phyloP scores from a whole-genome alignment of 2,113 vertebrate genomes.

The Aramus guarauna region DNA sequence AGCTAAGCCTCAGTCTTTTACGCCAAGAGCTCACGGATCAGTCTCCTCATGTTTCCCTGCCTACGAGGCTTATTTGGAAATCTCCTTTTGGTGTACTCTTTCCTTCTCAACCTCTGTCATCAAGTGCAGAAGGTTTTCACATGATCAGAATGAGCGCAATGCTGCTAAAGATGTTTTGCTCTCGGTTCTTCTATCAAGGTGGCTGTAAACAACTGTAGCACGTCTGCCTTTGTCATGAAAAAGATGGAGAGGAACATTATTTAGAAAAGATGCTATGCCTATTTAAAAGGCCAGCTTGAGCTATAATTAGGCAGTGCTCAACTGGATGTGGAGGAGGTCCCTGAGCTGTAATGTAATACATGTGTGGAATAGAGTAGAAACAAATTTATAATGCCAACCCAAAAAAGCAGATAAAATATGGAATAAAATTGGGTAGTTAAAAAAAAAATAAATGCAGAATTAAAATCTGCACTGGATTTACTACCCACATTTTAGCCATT shows the following conservation, averaged over 20 bases:
- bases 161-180: neutral
- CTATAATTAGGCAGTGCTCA: constrained; percentile 20
- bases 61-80: neutral
- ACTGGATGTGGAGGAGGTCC: neutral
- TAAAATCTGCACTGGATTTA: neutral
- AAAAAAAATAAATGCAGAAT: neutral
- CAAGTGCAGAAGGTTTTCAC: neutral
- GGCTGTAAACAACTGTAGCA: neutral
- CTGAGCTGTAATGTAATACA: constrained; percentile 16
- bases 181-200: neutral
- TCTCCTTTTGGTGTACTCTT: neutral
- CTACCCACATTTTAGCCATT: neutral
- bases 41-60: neutral
- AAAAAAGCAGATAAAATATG: neutral
- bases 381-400: neutral
- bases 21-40: neutral
- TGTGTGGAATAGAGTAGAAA: neutral
- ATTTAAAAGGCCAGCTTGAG: neutral
- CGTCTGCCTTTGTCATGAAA: neutral
- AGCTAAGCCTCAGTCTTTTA: neutral
- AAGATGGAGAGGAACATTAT: neutral
- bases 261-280: neutral
- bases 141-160: neutral
- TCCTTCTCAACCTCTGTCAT: neutral
- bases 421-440: neutral